Evolutionary conservation across 2,113 vertebrate genomes (phyloP).

Genomic region (Donacobius atricapilla): DNA sequence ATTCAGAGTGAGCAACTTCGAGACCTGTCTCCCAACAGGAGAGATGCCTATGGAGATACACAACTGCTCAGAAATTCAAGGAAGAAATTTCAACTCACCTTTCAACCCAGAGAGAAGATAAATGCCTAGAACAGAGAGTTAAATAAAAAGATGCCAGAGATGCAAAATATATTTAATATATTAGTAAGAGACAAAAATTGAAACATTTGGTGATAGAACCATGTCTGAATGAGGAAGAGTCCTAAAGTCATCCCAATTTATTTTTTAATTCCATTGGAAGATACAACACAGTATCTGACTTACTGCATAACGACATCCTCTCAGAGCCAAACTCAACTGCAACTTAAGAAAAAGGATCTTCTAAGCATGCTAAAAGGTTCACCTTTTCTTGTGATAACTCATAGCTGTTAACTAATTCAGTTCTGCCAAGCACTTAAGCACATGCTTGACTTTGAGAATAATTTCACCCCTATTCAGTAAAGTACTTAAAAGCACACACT

Average conservation of each 20-base stretch:
- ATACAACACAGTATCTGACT: fast-evolving
- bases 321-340: not conserved
- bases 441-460: constrained; percentile 23
- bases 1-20: not conserved
- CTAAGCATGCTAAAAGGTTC: not conserved
- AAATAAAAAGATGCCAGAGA: not conserved
- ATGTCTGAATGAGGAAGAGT: not conserved
- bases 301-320: not conserved
- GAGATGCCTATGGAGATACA: not conserved
- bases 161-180: not conserved
- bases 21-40: not conserved
- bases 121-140: not conserved
- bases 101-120: not conserved
- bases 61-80: not conserved
- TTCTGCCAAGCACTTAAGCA: not conserved
- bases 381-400: not conserved
- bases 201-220: not conserved
- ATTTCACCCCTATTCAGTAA: not conserved
- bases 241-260: not conserved
- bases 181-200: not conserved
- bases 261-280: not conserved
- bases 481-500: constrained; percentile 1
- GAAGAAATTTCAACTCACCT: not conserved
- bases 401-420: not conserved
- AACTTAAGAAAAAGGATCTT: not conserved